Evolutionary conservation across 35 echinoderm and acorn worm genomes (phyloP).

Genomic region (Amphiura filiformis): DNA sequence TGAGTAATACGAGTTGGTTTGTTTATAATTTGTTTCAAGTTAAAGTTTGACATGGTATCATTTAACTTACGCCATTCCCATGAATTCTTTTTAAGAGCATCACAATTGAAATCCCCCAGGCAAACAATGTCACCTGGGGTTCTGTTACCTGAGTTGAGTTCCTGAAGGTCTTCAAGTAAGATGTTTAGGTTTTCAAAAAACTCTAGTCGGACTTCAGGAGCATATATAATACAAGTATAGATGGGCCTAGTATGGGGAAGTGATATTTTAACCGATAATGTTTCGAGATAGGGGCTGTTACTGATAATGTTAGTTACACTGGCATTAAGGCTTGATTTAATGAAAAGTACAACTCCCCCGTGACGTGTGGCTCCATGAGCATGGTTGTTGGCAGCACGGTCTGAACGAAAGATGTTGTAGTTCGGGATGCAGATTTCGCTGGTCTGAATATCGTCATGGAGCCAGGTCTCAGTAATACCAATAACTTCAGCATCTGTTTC

Average conservation of each 20-base stretch:
- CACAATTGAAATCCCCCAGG: constrained; percentile 20
- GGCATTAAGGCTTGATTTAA: neutral
- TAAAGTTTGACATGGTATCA: neutral
- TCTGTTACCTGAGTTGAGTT: neutral
- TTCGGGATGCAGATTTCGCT: neutral
- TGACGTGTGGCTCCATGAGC: neutral
- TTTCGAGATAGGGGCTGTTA: neutral
- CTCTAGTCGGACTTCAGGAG: neutral
- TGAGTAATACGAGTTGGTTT: neutral
- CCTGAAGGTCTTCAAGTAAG: neutral
- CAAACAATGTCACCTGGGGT: neutral
- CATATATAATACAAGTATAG: neutral
- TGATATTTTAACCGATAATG: neutral
- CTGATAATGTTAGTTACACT: neutral
- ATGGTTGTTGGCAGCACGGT: neutral
- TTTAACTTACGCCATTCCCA: constrained; percentile 11
- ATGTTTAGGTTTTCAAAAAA: neutral
- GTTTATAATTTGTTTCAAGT: constrained; percentile 6
- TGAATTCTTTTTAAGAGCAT: neutral
- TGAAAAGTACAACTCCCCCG: neutral
- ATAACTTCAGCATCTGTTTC: neutral
- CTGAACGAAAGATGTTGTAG: neutral
- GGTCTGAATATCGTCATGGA: neutral
- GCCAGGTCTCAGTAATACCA: neutral
- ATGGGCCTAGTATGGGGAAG: constrained; percentile 3